Conservation (phyloP, 2,888 invertebrate genomes). For the Drosophila antonietae region DNA sequence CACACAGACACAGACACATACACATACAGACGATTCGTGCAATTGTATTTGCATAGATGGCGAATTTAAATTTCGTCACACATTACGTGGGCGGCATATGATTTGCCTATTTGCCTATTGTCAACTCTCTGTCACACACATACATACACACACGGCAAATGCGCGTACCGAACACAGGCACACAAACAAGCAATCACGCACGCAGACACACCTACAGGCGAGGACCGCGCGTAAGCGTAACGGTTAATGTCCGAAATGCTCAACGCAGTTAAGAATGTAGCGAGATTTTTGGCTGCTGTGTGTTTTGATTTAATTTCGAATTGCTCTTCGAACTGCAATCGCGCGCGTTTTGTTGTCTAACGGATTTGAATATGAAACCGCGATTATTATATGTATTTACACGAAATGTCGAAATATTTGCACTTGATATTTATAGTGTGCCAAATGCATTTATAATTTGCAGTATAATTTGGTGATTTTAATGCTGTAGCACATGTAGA, state of each 20-base stretch:
- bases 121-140: conserved; percentile 61
- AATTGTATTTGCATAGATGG: conserved; percentile 74
- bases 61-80: conserved; percentile 80
- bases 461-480: conserved; percentile 27
- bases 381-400: conserved; percentile 42
- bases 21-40: conserved; percentile 44
- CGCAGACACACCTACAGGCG: conserved; percentile 15
- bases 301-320: conserved; percentile 76
- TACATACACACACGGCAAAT: conserved; percentile 19
- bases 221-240: conserved; percentile 61
- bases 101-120: conserved; percentile 72
- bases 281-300: conserved; percentile 41
- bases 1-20: conserved; percentile 12
- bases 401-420: conserved; percentile 34
- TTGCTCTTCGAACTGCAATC: conserved; percentile 59
- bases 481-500: conserved; percentile 18
- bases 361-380: conserved; percentile 77
- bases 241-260: conserved; percentile 69
- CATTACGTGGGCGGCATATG: conserved; percentile 79
- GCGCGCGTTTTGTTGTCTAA: conserved; percentile 40
- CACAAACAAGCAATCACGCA: conserved; percentile 1
- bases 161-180: conserved; percentile 6
- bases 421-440: conserved; percentile 24
- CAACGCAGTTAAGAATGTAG: conserved; percentile 37
- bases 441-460: conserved; percentile 10